A percentile compares a stretch with the other conserved stretches of the same genome.
These are phyloP conservation scores for Ricordea florida DNA, from an alignment of 92 coral and sea anemone genomes.

Conservation along the genomic window DNA sequence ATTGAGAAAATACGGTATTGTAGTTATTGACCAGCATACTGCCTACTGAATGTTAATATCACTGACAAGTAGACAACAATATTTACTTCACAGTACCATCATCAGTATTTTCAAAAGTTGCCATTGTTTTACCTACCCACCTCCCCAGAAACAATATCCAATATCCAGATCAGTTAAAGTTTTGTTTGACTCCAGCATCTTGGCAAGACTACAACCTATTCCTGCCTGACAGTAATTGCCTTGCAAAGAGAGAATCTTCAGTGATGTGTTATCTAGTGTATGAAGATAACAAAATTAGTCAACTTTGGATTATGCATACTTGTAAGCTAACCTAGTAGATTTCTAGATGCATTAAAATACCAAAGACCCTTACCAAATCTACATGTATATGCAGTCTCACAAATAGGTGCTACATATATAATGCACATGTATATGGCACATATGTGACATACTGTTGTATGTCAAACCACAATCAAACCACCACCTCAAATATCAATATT, in stretches of 20 bases:
- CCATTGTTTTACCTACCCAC: neutral
- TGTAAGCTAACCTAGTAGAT: too few species aligned
- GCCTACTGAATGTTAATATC: too few species aligned
- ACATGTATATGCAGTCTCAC: neutral
- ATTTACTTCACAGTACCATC: neutral
- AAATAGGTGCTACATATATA: too few species aligned
- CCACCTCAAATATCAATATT: too few species aligned
- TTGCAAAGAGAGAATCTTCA: constrained; percentile 2
- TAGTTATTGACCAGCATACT: too few species aligned
- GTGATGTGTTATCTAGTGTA: neutral
- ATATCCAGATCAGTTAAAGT: constrained; percentile 6
- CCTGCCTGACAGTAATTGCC: constrained; percentile 11
- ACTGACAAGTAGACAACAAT: neutral
- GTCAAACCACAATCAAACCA: too few species aligned
- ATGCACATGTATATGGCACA: too few species aligned
- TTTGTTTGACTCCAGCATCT: constrained; percentile 4
- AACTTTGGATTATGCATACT: too few species aligned
- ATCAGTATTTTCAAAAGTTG: neutral
- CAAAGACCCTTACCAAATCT: neutral
- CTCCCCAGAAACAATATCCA: constrained; percentile 16
- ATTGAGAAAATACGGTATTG: too few species aligned
- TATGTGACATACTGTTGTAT: too few species aligned
- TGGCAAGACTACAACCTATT: neutral
- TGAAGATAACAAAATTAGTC: neutral
- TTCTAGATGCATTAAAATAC: too few species aligned